Base-by-base conservation (phyloP, 2,113 vertebrate species). In the Rafetus swinhoei region DNA sequence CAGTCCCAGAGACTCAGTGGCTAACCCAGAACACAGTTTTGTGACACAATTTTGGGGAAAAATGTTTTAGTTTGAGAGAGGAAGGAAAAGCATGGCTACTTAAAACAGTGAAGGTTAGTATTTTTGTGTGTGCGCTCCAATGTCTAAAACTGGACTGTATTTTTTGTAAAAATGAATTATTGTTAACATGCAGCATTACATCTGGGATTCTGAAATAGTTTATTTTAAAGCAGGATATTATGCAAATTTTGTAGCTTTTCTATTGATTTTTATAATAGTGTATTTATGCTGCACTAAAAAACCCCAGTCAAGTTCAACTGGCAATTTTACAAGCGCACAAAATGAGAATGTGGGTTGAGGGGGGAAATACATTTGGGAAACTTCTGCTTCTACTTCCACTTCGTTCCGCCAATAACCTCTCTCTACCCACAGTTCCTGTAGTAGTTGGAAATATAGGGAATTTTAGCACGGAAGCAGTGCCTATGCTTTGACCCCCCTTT, bases 21-120 rank as follows among this genome's bases (percentile, higher is more conserved):
- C 81, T 86, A 94, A 94, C 94, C 96, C 95, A 90, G 81, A 93
- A 91, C 65, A 90, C 74, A 90, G 88, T 79, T 95, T 91, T 95
- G 91, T 95, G 93, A 90, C 92, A 91, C 74, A 79, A 86, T 97
- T 95, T 92, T 90, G 21, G 77, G 90, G 62, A 94, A 93, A 91
- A 95, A 95, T 94, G 93, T n/a, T 91, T 87, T 82, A 92, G 92
- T 95, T 98, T 93, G 95, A 94, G 95, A 96, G 91, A 96, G 92
- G 85, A 94, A 97, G 93, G 92, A 96, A 97, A 90, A 85, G 92
- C 90, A 93, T 95, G 81, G 90, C 91, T 96, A 53, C 7, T 97
- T 96, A 95, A 97, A 98, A 94, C 90, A 86, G 84, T 69, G 94
- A 91, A 93, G 93, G 79, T 88, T 94, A 93, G 93, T 95, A 95